Conservation (phyloP, 2,888 invertebrate genomes). For the Mesorhabditis spiculigera region DNA sequence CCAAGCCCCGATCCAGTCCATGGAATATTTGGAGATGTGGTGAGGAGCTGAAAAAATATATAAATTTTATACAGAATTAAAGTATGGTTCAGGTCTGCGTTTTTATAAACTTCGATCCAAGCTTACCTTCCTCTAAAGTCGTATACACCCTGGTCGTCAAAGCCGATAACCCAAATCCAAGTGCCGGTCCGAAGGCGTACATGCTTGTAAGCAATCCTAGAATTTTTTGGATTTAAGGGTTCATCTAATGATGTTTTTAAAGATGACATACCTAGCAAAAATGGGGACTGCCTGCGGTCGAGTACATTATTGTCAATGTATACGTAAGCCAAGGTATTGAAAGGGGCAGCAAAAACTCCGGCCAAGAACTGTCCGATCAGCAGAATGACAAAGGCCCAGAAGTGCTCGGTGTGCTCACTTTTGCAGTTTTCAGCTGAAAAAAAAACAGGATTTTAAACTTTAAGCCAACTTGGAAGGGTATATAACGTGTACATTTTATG, state of each 20-base stretch:
- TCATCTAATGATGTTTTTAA: neutral
- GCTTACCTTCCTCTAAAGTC: constrained; percentile 29
- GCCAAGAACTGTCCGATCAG: constrained; percentile 39
- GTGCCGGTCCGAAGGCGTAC: constrained; percentile 51
- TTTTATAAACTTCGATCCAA: too few relatives aligned
- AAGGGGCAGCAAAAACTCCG: constrained; percentile 45
- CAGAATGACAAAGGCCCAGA: constrained; percentile 35
- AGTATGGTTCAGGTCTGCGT: too few relatives aligned
- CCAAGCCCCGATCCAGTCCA: constrained; percentile 76
- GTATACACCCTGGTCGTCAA: constrained; percentile 39
- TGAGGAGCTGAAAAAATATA: constrained; percentile 58
- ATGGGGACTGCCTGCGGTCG: constrained; percentile 35
- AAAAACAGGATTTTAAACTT: neutral
- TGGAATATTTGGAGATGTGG: constrained; percentile 68
- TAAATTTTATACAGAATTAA: too few relatives aligned
- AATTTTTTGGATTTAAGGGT: neutral
- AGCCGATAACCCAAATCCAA: constrained; percentile 46
- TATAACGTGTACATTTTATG: too few relatives aligned
- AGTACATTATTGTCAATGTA: constrained; percentile 48
- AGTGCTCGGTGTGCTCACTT: constrained; percentile 28
- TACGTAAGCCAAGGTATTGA: constrained; percentile 47
- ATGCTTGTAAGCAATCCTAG: constrained; percentile 47
- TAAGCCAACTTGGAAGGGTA: too few relatives aligned
- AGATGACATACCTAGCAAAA: constrained; percentile 32
- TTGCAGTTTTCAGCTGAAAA: constrained; percentile 27